Conservation (phyloP, 2,888 invertebrate species). For the Quadroppia sp. region DNA sequence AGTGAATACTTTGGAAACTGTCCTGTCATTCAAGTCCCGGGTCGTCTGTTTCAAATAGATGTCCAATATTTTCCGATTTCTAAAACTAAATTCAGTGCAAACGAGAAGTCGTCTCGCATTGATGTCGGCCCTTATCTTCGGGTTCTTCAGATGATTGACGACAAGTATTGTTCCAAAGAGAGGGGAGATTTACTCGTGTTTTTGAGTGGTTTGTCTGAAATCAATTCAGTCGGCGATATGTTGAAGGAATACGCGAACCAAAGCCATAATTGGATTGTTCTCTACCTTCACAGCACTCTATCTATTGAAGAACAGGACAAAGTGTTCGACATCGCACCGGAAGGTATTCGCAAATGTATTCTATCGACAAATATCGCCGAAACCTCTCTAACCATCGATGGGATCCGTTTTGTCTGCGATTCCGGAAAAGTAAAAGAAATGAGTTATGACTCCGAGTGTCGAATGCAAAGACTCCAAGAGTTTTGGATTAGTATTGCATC, state of each 20-base stretch:
- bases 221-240: slow-evolving; percentile 78
- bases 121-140: slow-evolving; percentile 89
- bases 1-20: slow-evolving; percentile 82
- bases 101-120: slow-evolving; percentile 67
- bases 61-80: slow-evolving; percentile 73
- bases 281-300: slow-evolving; percentile 86
- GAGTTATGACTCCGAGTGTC: slow-evolving; percentile 84
- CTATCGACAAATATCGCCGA: slow-evolving; percentile 98
- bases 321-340: slow-evolving; percentile 90
- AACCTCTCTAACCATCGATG: slow-evolving; percentile 97
- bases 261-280: slow-evolving; percentile 80
- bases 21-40: slow-evolving; percentile 84
- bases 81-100: slow-evolving; percentile 57
- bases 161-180: slow-evolving; percentile 76
- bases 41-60: slow-evolving; percentile 87
- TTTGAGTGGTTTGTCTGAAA: slow-evolving; percentile 89
- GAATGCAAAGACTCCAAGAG: slow-evolving; percentile 86
- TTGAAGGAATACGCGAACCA: slow-evolving; percentile 72
- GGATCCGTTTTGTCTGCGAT: slow-evolving; percentile 92
- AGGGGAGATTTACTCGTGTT: slow-evolving; percentile 92
- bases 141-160: slow-evolving; percentile 85
- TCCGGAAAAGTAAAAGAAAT: slow-evolving; percentile 97
- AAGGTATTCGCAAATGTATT: slow-evolving; percentile 91
- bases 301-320: slow-evolving; percentile 94
- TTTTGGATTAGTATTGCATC: slow-evolving; percentile 97